Base-by-base conservation (phyloP, 37 sponge, comb jelly and placozoan species). In the Axinella damicornis region DNA sequence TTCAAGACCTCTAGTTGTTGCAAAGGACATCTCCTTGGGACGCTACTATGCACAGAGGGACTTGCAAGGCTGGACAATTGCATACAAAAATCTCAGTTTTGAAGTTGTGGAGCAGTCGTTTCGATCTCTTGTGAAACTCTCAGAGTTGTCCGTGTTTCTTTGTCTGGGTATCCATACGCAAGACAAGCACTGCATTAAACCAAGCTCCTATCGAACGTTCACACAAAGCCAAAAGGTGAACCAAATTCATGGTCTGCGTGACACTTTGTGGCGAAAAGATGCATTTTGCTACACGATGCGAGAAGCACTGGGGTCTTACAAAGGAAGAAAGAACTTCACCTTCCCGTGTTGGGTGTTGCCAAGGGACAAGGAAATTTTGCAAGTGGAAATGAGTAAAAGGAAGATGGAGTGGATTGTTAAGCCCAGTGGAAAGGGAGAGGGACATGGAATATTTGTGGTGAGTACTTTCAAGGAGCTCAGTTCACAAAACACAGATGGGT, bases 331-430 rank as follows among this genome's bases (percentile, higher is more conserved):
- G 24, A 78, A 86, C 53, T 96, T 96, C 62, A 90, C 82, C 41
- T 96, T 96, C 62, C 93, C 87, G 4, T 96, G 96, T 83, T 96
- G 93, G 93, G 86, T 87, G 5, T 79, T 96, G n/a, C 96, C 96
- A 2, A 56, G 87, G 32, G 96, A 96, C 67, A 37, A 67, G 41
- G 77, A n/a, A 19, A n/a, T 31, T 0, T 69, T 95, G 22, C 41
- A 86, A 65, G 53, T 22, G 0, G 73, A 53, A n/a, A 86, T 92
- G 90, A 57, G 31, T 9, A 66, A 30, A 28, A 63, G 61, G 12
- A 65, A 78, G 2, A 38, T 33, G 9, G 67, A 86, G 33, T 92
- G 75, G 62, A 92, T 96, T 39, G 93, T 90, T 17, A 96, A 96
- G 61, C 96, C 96, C 0, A 72, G 74, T 37, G 80, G 78, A 33